phyloP scores from a whole-genome alignment of 2,888 invertebrate species.

The Dasypogon diadema region DNA sequence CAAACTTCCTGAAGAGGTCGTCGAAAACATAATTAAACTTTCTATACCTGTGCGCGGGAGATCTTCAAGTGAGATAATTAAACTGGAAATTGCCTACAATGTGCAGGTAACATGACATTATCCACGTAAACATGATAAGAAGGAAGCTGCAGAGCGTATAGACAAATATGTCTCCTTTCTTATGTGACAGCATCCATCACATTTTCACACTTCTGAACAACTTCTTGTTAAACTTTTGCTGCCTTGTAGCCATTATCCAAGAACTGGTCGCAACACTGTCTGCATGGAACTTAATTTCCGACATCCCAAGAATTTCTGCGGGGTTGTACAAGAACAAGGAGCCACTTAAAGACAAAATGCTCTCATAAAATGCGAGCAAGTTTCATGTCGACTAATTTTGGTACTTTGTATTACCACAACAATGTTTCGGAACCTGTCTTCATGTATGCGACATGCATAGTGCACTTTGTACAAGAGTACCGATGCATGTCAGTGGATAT shows the following conservation, averaged over 20 bases:
- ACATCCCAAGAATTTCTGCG: slow-evolving; percentile 36
- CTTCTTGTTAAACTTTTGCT: slow-evolving; percentile 43
- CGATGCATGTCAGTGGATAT: not conserved
- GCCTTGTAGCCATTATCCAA: slow-evolving; percentile 35
- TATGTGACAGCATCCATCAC: slow-evolving; percentile 41
- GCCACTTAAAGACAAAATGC: slow-evolving; percentile 46
- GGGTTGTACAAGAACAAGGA: slow-evolving; percentile 19
- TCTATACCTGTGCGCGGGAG: no score
- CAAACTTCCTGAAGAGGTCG: no score
- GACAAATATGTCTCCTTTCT: not conserved
- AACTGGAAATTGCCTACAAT: no score
- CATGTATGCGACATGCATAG: slow-evolving; percentile 23
- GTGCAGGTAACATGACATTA: no score
- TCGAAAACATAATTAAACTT: no score
- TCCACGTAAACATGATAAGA: no score
- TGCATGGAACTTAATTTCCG: slow-evolving; percentile 37
- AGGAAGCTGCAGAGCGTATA: no score
- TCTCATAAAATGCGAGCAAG: slow-evolving; percentile 54
- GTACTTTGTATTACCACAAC: slow-evolving; percentile 53
- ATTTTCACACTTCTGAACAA: slow-evolving; percentile 40
- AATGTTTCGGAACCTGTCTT: slow-evolving; percentile 24
- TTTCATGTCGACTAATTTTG: slow-evolving; percentile 55
- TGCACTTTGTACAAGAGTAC: not conserved
- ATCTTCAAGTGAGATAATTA: no score
- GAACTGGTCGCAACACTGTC: slow-evolving; percentile 47